A percentile compares a stretch with the other conserved stretches of the same genome.
Evolutionary conservation across 2,797 vertebrate genomes (phyloP).

Genomic region (Antrozous pallidus): DNA sequence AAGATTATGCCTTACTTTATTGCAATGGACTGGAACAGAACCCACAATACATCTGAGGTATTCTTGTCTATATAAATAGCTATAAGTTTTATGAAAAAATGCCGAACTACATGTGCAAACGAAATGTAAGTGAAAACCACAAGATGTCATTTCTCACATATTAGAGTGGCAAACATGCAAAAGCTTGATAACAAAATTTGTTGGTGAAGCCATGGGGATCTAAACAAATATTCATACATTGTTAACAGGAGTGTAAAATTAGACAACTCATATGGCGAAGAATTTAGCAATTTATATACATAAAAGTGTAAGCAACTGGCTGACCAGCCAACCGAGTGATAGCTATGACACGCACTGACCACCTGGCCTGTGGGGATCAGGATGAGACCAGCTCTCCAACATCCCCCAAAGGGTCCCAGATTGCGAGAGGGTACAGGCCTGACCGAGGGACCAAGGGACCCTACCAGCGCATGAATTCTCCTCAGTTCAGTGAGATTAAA

Average conservation of each 20-base stretch:
- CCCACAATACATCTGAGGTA: background rate
- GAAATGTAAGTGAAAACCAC: conserved; percentile 16
- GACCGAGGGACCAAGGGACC: too few species aligned
- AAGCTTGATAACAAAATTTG: background rate
- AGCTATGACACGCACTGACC: too few species aligned
- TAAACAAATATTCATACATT: background rate
- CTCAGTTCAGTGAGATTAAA: background rate
- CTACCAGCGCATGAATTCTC: background rate
- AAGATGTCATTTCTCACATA: background rate
- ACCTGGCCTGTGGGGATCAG: too few species aligned
- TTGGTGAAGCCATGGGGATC: background rate
- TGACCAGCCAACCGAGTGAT: too few species aligned
- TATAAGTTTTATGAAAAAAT: conserved; percentile 27
- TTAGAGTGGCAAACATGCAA: background rate
- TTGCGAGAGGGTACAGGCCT: too few species aligned
- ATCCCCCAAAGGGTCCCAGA: too few species aligned
- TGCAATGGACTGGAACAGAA: background rate
- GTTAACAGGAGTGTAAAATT: background rate
- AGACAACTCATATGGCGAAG: background rate
- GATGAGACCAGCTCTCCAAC: too few species aligned
- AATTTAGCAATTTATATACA: background rate
- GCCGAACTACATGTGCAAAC: conserved; percentile 21
- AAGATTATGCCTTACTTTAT: background rate
- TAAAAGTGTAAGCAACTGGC: too few species aligned
- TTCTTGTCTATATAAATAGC: background rate